Evolutionary conservation across 1,140 invertebrate species (phyloP).

Genomic region (Eulimnadia texana): DNA sequence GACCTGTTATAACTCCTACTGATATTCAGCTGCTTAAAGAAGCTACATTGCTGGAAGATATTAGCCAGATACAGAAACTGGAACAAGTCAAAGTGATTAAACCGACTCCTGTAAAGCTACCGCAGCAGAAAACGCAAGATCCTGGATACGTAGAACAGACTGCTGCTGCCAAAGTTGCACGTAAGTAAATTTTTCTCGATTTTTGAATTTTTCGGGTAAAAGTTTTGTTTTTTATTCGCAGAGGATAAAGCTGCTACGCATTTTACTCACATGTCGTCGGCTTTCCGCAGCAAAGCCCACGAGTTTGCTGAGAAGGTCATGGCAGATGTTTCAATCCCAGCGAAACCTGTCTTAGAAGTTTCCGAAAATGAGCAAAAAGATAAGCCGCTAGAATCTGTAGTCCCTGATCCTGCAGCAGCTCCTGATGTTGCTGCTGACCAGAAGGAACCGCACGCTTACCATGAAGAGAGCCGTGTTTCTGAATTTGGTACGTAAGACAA

Average conservation of each 20-base stretch:
- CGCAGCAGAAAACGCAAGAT: background rate
- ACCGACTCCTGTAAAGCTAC: background rate
- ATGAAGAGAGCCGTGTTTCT: slow-evolving; percentile 48
- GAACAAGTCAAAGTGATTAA: background rate
- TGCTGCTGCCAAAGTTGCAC: background rate
- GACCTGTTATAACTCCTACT: slow-evolving; percentile 27
- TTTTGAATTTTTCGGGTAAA: background rate
- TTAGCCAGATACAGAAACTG: background rate
- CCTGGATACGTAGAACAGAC: too few relatives aligned
- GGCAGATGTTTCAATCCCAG: slow-evolving; percentile 24
- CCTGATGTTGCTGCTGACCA: slow-evolving; percentile 24
- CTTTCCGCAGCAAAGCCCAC: slow-evolving; percentile 52
- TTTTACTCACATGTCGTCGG: slow-evolving; percentile 48
- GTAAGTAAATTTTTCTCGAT: background rate
- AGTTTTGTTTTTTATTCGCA: slow-evolving; percentile 18
- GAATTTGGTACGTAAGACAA: slow-evolving; percentile 45
- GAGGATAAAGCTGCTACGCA: slow-evolving; percentile 37
- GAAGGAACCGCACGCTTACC: slow-evolving; percentile 46
- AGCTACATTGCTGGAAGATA: background rate
- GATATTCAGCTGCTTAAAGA: slow-evolving; percentile 22
- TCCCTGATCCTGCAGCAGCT: slow-evolving; percentile 21
- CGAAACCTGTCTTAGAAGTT: slow-evolving; percentile 3
- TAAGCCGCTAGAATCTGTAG: slow-evolving; percentile 40
- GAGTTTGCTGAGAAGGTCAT: slow-evolving; percentile 50
- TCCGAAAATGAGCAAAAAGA: slow-evolving; percentile 30